These are phyloP conservation scores for Aurelia aurita complex sp. Pacific DNA, from an alignment of 30 jellyfish, hydroid and myxozoan species.

Conservation along the genomic window DNA sequence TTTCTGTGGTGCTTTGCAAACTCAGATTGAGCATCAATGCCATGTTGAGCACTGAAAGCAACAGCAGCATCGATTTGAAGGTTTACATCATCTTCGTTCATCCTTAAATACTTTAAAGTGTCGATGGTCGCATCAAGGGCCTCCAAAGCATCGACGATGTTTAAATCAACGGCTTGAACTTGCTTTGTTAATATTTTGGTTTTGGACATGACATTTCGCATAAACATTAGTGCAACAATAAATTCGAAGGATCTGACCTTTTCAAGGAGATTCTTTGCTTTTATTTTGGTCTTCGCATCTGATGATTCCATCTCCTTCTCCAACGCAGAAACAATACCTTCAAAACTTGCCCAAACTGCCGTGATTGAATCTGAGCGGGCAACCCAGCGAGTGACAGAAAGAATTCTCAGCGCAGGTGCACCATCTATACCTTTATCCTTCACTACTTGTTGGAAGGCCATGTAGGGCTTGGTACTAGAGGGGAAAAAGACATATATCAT, in stretches of 20 bases:
- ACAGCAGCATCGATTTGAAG: constrained; percentile 39
- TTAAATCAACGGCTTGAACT: constrained; percentile 34
- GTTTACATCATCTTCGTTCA: constrained; percentile 26
- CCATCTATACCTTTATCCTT: constrained; percentile 47
- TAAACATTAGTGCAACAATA: constrained; percentile 34
- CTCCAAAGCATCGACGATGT: constrained; percentile 49
- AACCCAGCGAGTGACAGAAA: constrained; percentile 58
- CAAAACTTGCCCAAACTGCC: constrained; percentile 28
- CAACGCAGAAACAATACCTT: constrained; percentile 26
- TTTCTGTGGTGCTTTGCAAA: constrained; percentile 60
- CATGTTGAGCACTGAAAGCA: constrained; percentile 49
- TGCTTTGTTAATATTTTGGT: constrained; percentile 20
- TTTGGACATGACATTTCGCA: constrained; percentile 20
- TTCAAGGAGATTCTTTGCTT: constrained; percentile 40
- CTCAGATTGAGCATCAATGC: constrained; percentile 56
- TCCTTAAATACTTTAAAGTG: constrained; percentile 29
- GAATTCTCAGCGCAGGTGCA: constrained; percentile 67
- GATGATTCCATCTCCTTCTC: constrained; percentile 14
- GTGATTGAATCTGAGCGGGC: constrained; percentile 56
- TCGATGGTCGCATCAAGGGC: constrained; percentile 31
- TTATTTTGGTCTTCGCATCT: constrained; percentile 22
- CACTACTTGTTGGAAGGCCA: constrained; percentile 63
- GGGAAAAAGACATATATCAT: neutral
- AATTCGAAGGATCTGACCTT: constrained; percentile 41
- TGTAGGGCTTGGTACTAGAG: constrained; percentile 70